Percentiles rank a stretch among this genome's conserved stretches.
Conservation (phyloP, 1,140 invertebrate species). For the Sarcophaga bullata region DNA sequence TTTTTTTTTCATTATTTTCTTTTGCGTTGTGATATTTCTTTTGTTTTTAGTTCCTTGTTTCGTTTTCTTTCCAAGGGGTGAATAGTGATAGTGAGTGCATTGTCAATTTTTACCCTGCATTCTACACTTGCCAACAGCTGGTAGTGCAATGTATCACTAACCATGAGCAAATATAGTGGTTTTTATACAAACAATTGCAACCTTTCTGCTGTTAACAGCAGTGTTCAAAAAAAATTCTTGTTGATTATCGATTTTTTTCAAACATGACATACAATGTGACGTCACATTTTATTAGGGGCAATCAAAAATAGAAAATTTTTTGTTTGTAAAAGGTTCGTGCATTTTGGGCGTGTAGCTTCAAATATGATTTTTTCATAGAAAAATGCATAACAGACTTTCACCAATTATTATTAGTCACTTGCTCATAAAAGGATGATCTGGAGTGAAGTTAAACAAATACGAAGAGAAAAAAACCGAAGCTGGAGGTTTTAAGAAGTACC, state of each 20-base stretch:
- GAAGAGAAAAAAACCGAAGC: too few species aligned
- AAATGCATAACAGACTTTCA: background rate
- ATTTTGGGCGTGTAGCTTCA: background rate
- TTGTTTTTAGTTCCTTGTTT: background rate
- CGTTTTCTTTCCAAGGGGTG: background rate
- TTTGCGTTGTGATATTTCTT: background rate
- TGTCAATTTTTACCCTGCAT: background rate
- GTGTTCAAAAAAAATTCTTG: background rate
- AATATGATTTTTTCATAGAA: background rate
- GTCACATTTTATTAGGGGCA: conserved; percentile 1
- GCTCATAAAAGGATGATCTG: too few species aligned
- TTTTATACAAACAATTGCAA: background rate
- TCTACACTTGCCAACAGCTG: background rate
- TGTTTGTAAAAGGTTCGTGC: too few species aligned
- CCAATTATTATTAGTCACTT: too few species aligned
- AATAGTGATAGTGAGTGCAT: background rate
- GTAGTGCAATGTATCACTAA: background rate
- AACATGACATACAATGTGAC: background rate
- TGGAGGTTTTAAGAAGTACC: too few species aligned
- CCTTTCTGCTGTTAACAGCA: background rate
- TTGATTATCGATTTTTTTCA: conserved; percentile 12
- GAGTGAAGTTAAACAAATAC: too few species aligned
- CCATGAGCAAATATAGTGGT: background rate
- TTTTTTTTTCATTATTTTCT: conserved; percentile 1
- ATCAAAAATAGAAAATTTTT: background rate